Evolutionary conservation across 2,113 vertebrate genomes (phyloP).

Genomic region (Stictonetta naevosa): DNA sequence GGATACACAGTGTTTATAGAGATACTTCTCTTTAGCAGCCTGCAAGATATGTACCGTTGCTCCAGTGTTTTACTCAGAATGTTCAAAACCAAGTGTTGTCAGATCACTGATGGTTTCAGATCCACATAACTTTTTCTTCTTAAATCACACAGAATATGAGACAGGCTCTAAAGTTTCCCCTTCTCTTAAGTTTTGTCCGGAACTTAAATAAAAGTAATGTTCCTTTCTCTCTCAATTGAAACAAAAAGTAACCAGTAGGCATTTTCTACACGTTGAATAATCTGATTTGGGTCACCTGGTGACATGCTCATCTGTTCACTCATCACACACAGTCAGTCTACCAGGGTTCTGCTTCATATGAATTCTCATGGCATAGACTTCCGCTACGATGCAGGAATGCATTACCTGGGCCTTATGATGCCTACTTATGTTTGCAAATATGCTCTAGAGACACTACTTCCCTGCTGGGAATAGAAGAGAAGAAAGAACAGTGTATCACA

Average conservation of each 20-base stretch:
- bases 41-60: not conserved
- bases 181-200: not conserved
- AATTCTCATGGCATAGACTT: not conserved
- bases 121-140: not conserved
- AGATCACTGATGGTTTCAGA: not conserved
- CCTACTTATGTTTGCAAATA: not conserved
- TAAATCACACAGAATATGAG: not conserved
- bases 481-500: not conserved
- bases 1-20: not conserved
- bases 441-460: not conserved
- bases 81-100: not conserved
- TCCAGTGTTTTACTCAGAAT: not conserved
- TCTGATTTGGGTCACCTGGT: not conserved
- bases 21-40: not conserved
- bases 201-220: not conserved
- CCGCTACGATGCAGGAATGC: not conserved
- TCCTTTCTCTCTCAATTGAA: not conserved
- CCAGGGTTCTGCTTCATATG: not conserved
- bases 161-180: rapidly evolving
- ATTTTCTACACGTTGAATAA: not conserved
- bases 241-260: not conserved
- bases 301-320: not conserved
- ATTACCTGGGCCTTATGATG: not conserved
- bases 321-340: not conserved
- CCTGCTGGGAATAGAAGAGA: not conserved